phyloP scores from a whole-genome alignment of 1,140 invertebrate species.

The Halesus radiatus region DNA sequence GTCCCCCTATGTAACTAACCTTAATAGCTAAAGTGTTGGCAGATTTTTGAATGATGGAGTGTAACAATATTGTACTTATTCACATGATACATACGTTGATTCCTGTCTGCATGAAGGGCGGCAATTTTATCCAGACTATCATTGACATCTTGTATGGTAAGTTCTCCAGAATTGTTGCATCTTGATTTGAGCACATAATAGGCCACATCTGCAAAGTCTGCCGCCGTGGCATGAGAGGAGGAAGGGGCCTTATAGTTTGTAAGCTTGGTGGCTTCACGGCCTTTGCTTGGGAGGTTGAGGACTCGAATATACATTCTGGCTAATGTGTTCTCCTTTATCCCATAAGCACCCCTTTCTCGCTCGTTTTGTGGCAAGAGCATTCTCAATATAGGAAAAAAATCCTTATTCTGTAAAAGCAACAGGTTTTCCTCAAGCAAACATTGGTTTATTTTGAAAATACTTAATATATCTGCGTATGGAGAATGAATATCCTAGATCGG shows the following conservation, averaged over 20 bases:
- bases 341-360: conserved; percentile 68
- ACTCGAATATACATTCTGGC: conserved; percentile 73
- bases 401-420: conserved; percentile 58
- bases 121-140: conserved; percentile 79
- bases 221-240: conserved; percentile 37
- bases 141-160: conserved; percentile 79
- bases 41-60: background rate
- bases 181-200: conserved; percentile 78
- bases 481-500: too few species aligned
- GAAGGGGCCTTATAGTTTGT: conserved; percentile 65
- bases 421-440: background rate
- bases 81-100: conserved; percentile 62
- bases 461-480: too few species aligned
- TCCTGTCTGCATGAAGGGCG: conserved; percentile 69
- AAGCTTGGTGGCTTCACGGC: conserved; percentile 71
- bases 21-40: too few species aligned
- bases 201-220: conserved; percentile 83
- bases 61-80: background rate
- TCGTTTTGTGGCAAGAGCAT: conserved; percentile 73
- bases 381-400: conserved; percentile 73
- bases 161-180: conserved; percentile 67
- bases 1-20: too few species aligned
- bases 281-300: conserved; percentile 71
- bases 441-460: too few species aligned
- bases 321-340: conserved; percentile 71